Evolutionary conservation across 2,797 vertebrate genomes (phyloP).

Genomic region (Takifugu ocellatus): DNA sequence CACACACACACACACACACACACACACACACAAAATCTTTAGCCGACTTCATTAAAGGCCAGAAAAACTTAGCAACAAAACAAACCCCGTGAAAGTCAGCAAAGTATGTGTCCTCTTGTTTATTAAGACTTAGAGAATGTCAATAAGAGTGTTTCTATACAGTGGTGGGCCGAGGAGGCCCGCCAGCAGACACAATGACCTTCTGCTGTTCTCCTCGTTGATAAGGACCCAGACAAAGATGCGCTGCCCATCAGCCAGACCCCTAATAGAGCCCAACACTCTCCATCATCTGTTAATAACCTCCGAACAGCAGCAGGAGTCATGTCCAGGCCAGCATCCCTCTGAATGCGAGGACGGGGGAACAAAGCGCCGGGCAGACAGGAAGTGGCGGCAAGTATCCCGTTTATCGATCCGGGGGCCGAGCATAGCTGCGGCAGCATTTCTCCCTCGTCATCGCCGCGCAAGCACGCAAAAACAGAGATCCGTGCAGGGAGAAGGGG

Average conservation of each 20-base stretch:
- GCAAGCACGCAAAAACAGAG: constrained; percentile 54
- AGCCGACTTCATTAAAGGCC: constrained; percentile 52
- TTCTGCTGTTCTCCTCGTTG: constrained; percentile 66
- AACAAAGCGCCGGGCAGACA: constrained; percentile 62
- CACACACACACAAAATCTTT: constrained; percentile 40
- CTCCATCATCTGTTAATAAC: constrained; percentile 71
- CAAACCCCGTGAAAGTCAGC: constrained; percentile 46
- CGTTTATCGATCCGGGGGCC: constrained; percentile 60
- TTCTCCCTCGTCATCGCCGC: constrained; percentile 33
- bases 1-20: constrained; percentile 22
- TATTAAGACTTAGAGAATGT: constrained; percentile 73
- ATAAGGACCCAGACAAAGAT: constrained; percentile 71
- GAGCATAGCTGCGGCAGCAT: constrained; percentile 40
- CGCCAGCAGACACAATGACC: constrained; percentile 65
- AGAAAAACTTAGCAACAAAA: constrained; percentile 58
- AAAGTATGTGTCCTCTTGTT: constrained; percentile 72
- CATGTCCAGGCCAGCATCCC: constrained; percentile 51
- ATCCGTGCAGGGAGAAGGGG: constrained; percentile 7
- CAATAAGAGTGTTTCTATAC: constrained; percentile 70
- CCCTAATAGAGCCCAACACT: constrained; percentile 69
- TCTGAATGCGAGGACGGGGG: constrained; percentile 43
- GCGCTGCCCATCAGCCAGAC: constrained; percentile 63
- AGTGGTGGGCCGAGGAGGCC: constrained; percentile 52
- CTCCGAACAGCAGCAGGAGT: constrained; percentile 48
- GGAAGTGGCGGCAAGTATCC: constrained; percentile 63